phyloP scores from a whole-genome alignment of 2,888 invertebrate species.

The Yponomeuta plumbellus region DNA sequence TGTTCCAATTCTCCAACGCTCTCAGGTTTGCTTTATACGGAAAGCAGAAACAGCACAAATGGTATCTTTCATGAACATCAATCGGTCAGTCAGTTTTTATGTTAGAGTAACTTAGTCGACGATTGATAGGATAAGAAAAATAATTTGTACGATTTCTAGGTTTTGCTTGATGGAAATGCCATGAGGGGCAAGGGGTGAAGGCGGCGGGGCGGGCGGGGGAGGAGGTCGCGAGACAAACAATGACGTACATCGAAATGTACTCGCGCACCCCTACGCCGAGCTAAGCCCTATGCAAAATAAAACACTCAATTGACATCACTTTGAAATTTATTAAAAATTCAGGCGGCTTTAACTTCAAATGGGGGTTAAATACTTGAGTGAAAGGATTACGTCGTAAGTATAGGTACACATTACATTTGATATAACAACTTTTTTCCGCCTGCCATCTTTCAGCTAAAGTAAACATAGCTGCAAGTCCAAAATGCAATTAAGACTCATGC shows the following conservation, averaged over 20 bases:
- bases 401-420: constrained; percentile 33
- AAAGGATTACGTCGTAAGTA: constrained; percentile 55
- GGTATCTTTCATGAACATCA: too few relatives aligned
- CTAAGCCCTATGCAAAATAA: constrained; percentile 75
- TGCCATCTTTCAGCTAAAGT: background rate
- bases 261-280: constrained; percentile 58
- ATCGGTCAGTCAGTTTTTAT: too few relatives aligned
- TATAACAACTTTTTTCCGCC: constrained; percentile 28
- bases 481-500: constrained; percentile 1
- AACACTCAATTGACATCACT: constrained; percentile 74
- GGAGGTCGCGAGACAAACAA: constrained; percentile 49
- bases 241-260: constrained; percentile 75
- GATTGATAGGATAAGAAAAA: background rate
- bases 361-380: constrained; percentile 68
- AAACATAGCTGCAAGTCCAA: too few relatives aligned
- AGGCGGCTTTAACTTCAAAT: constrained; percentile 65
- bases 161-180: constrained; percentile 7
- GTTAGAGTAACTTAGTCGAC: background rate
- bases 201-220: background rate
- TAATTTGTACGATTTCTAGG: background rate
- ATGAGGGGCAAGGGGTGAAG: background rate
- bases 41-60: too few relatives aligned
- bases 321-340: constrained; percentile 76
- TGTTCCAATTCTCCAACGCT: too few relatives aligned
- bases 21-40: too few relatives aligned